phyloP scores from a whole-genome alignment of 1,140 invertebrate genomes.

The Triops longicaudatus region DNA sequence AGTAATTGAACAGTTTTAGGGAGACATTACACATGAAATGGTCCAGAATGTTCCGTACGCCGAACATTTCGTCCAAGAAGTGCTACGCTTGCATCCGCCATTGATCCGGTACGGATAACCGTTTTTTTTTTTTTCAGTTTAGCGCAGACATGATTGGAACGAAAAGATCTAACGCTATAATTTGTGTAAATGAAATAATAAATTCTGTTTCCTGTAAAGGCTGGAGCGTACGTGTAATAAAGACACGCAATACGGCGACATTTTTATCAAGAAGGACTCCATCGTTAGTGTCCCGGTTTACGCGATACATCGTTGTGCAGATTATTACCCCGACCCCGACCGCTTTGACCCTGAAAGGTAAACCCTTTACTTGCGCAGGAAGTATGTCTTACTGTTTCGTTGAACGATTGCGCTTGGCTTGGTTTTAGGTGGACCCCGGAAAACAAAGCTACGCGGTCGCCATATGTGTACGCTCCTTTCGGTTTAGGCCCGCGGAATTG shows the following conservation, averaged over 20 bases:
- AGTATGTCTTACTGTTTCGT: too few species aligned
- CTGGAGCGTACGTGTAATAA: constrained; percentile 29
- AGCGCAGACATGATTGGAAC: too few species aligned
- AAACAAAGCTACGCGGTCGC: constrained; percentile 33
- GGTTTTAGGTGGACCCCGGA: constrained; percentile 32
- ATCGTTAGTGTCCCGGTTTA: constrained; percentile 50
- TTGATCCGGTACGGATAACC: constrained; percentile 31
- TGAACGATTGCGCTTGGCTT: background rate
- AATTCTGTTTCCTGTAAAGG: too few species aligned
- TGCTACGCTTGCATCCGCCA: constrained; percentile 47
- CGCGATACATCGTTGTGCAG: constrained; percentile 52
- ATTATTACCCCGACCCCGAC: constrained; percentile 50
- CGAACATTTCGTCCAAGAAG: constrained; percentile 43
- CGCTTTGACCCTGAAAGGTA: constrained; percentile 55
- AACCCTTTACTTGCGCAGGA: too few species aligned
- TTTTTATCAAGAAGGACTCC: constrained; percentile 44
- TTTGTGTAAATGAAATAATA: too few species aligned
- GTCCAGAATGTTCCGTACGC: constrained; percentile 49
- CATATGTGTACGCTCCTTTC: constrained; percentile 39
- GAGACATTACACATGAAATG: constrained; percentile 50
- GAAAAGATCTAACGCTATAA: too few species aligned
- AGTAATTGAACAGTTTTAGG: constrained; percentile 32
- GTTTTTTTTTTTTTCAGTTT: too few species aligned
- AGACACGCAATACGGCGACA: constrained; percentile 35
- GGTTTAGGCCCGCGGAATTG: constrained; percentile 43